Percentiles rank a stretch among this genome's conserved stretches.
Conservation (phyloP, 2,113 vertebrate genomes). For the Trogon surrucura region DNA sequence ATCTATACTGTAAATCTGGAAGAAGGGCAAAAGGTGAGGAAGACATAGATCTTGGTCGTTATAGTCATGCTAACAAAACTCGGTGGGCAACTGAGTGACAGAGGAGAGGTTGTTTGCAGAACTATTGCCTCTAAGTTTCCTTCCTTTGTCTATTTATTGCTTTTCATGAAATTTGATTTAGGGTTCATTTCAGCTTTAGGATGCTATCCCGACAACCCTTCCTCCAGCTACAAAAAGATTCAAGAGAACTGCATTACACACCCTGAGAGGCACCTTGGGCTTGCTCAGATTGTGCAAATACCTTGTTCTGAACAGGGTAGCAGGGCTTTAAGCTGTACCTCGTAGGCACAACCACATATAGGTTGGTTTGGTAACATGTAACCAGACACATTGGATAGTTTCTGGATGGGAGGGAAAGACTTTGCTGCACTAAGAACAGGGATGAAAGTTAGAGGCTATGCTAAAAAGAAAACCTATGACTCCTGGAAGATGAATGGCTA, state of each 20-base stretch:
- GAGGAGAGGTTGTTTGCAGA: not conserved
- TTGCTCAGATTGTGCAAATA: no score
- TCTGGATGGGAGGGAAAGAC: not conserved
- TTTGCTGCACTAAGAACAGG: not conserved
- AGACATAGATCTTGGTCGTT: not conserved
- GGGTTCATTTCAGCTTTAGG: not conserved
- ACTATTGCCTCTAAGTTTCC: not conserved
- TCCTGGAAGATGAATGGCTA: not conserved
- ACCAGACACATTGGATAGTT: not conserved
- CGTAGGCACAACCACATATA: not conserved
- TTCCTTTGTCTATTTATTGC: not conserved
- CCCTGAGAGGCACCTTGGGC: not conserved
- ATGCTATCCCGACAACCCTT: not conserved
- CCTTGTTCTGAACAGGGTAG: not conserved
- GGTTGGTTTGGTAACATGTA: accelerated
- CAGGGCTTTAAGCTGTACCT: not conserved
- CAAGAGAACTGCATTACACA: not conserved
- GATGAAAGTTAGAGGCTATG: not conserved
- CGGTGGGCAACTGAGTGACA: accelerated
- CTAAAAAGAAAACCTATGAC: not conserved
- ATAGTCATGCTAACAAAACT: not conserved
- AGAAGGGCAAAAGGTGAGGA: not conserved
- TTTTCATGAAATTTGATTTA: not conserved
- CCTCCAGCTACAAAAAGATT: not conserved
- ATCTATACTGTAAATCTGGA: not conserved